A percentile compares a stretch with the other conserved stretches of the same genome.
Conservation (phyloP, 2,113 vertebrate genomes). For the Noturus placidus region DNA sequence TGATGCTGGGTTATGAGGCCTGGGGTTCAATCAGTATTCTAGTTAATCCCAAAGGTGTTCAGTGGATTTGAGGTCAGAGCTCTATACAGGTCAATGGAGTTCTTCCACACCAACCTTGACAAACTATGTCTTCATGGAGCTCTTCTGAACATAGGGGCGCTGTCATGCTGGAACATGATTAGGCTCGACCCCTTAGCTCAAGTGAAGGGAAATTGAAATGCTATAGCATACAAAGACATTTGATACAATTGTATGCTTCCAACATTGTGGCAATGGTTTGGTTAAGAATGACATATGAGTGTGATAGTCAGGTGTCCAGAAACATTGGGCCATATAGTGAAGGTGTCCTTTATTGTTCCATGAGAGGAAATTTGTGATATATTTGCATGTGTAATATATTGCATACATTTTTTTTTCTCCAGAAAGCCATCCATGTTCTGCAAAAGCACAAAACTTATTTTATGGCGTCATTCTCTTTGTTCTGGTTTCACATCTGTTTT, state of each 20-base stretch:
- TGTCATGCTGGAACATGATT: too few species aligned
- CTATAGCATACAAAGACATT: not conserved
- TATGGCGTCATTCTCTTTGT: not conserved
- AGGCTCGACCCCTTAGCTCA: too few species aligned
- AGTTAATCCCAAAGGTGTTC: too few species aligned
- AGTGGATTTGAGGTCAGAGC: too few species aligned
- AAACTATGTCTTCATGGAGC: too few species aligned
- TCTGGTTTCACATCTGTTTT: slow-evolving; percentile 13
- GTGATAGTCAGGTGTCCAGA: not conserved
- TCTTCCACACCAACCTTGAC: too few species aligned
- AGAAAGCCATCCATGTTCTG: not conserved
- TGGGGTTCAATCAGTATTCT: too few species aligned
- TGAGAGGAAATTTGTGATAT: not conserved
- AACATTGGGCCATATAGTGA: not conserved
- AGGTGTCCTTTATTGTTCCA: not conserved
- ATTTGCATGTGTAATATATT: not conserved
- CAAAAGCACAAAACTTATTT: not conserved
- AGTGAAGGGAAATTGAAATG: not conserved
- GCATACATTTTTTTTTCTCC: not conserved
- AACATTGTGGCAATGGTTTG: not conserved
- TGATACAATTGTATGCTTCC: not conserved
- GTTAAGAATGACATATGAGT: not conserved
- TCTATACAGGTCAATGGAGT: too few species aligned
- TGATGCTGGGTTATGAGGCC: not conserved
- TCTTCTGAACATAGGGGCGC: too few species aligned